Base-by-base conservation (phyloP, 2,113 vertebrate species). In the Perca fluviatilis region DNA sequence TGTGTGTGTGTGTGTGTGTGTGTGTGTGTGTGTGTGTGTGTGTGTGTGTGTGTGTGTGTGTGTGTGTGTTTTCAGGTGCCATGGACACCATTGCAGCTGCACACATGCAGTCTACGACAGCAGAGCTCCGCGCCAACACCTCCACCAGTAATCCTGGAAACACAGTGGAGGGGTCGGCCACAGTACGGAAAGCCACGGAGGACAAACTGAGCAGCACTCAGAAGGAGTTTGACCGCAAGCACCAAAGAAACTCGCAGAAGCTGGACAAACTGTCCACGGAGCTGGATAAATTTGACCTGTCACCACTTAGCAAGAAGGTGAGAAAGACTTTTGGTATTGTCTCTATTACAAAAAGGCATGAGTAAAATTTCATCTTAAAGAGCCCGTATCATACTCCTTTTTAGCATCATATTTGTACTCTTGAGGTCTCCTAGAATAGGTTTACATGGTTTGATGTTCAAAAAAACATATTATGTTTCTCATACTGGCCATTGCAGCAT, bases 81-180 rank as follows among this genome's bases (percentile, higher is more conserved):
- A 87, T 96, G 94, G 97, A 97, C 51, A 98, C 97, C 70, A 97
- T 99, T 85, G 91, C 92, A 76, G 93, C 95, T 69, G 98, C 98
- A 62, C 96, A 97, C 88, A 89, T 92, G 69, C 90, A 96, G 91
- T 99, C 98, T 47, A 70, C 88, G 1, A 93, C 86, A 74, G 97
- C 98, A 1, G 97, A 98, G 88, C 63, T 84, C 53, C 94, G 85
- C 33, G 95, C 94, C 84, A 97, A 96, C 65, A 89, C 89, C 57
- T 96, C 97, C 67, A 96, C 95, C 75, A 94, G 89, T 10, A 56
- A 94, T 16, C 89, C 95, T 0, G 90, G 89, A 5, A 97, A 94
- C 40, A 70, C 92, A 0, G 77, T 98, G 87, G 92, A 95, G 77
- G 92, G 95, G 80, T 99, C 98, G 0, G 93, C 94, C 0, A 56